phyloP scores from a whole-genome alignment of 1,140 invertebrate genomes.

The Glossosoma conforme region DNA sequence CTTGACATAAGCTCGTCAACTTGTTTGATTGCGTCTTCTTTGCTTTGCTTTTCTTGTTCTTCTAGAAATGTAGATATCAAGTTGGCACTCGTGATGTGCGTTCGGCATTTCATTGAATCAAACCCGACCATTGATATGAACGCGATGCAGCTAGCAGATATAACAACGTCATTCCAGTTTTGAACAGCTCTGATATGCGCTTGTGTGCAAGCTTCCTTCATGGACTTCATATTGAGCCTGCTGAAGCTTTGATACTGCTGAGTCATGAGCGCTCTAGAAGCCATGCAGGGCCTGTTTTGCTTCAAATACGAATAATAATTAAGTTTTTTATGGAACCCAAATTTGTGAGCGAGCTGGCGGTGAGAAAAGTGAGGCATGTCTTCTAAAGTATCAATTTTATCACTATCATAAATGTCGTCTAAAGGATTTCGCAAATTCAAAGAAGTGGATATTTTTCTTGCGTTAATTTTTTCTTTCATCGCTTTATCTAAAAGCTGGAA shows the following conservation, averaged over 20 bases:
- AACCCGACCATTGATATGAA: slow-evolving; percentile 60
- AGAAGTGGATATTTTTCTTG: slow-evolving; percentile 31
- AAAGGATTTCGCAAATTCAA: not conserved
- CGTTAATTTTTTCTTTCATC: slow-evolving; percentile 32
- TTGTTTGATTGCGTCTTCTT: slow-evolving; percentile 40
- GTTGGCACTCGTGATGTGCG: slow-evolving; percentile 53
- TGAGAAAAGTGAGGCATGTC: slow-evolving; percentile 55
- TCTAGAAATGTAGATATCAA: slow-evolving; percentile 42
- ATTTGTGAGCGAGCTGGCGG: slow-evolving; percentile 51
- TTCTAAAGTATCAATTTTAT: slow-evolving; percentile 9
- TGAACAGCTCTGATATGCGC: slow-evolving; percentile 55
- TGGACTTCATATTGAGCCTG: slow-evolving; percentile 43
- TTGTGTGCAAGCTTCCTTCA: slow-evolving; percentile 52
- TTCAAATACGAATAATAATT: slow-evolving; percentile 61
- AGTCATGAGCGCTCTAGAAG: slow-evolving; percentile 49
- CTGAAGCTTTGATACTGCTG: slow-evolving; percentile 47
- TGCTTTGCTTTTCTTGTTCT: slow-evolving; percentile 31
- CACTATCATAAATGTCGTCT: not conserved
- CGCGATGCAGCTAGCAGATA: slow-evolving; percentile 54
- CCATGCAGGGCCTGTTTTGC: slow-evolving; percentile 59
- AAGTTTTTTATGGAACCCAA: slow-evolving; percentile 56
- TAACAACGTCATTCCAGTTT: slow-evolving; percentile 51
- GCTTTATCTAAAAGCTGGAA: slow-evolving; percentile 47
- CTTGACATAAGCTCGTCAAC: slow-evolving; percentile 42
- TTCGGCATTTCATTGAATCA: slow-evolving; percentile 53